Percentiles rank a stretch among this genome's conserved stretches.
These are phyloP conservation scores for Schizothorax lantsangensis DNA, from an alignment of 2,797 vertebrate genomes.

Conservation along the genomic window DNA sequence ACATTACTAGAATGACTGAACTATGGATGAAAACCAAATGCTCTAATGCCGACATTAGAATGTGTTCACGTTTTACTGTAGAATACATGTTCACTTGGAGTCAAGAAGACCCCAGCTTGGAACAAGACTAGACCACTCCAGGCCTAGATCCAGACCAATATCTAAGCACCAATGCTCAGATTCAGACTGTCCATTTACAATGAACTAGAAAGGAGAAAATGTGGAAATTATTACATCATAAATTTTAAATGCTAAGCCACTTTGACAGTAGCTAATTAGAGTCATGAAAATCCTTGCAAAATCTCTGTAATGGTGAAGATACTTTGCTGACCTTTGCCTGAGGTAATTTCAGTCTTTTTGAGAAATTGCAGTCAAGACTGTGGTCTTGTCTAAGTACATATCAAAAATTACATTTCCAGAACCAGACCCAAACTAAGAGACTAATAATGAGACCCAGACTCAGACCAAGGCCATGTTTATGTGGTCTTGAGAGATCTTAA, in stretches of 20 bases:
- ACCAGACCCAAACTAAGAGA: background rate
- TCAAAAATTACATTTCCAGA: background rate
- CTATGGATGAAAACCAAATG: background rate
- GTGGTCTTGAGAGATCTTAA: slow-evolving; percentile 21
- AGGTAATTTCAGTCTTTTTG: background rate
- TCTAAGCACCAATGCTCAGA: background rate
- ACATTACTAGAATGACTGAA: background rate
- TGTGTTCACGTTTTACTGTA: background rate
- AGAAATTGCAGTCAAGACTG: background rate
- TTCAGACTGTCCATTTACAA: background rate
- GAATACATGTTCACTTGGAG: background rate
- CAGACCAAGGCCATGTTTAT: slow-evolving; percentile 18
- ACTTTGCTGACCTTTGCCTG: background rate
- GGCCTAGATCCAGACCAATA: background rate
- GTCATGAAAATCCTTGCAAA: background rate
- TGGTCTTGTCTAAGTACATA: background rate
- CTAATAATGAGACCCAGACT: slow-evolving; percentile 9
- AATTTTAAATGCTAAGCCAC: slow-evolving; percentile 2
- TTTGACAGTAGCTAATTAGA: slow-evolving; percentile 13
- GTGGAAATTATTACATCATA: background rate
- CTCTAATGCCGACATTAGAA: background rate
- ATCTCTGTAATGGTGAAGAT: background rate
- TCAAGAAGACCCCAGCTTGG: background rate
- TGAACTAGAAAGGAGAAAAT: background rate
- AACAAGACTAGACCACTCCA: slow-evolving; percentile 1